These are phyloP conservation scores for Artemia sinica DNA, from an alignment of 2,888 invertebrate genomes.

Conservation along the genomic window DNA sequence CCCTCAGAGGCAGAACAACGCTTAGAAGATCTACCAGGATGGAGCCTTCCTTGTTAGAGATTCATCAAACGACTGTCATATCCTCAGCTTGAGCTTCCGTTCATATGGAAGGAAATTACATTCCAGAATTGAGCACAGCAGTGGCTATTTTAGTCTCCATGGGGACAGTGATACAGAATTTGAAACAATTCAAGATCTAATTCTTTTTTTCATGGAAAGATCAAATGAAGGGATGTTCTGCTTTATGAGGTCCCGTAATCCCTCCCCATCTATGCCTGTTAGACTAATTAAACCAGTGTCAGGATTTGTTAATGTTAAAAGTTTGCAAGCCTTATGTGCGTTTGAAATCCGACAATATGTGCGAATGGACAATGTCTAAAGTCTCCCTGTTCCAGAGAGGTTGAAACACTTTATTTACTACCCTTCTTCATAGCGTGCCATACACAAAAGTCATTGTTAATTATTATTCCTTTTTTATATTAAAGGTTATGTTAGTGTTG, in stretches of 20 bases:
- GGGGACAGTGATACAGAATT: conserved; percentile 37
- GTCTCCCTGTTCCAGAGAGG: conserved; percentile 46
- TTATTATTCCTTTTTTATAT: too few relatives aligned
- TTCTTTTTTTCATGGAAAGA: conserved; percentile 51
- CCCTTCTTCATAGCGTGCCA: neutral
- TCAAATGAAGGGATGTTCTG: conserved; percentile 53
- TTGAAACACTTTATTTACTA: conserved; percentile 38
- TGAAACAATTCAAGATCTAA: conserved; percentile 48
- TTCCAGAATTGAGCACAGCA: conserved; percentile 52
- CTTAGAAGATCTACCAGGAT: conserved; percentile 47
- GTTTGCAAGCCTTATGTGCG: conserved; percentile 52
- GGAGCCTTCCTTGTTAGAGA: conserved; percentile 63
- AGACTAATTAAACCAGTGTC: conserved; percentile 54
- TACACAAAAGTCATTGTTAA: too few relatives aligned
- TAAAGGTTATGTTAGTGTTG: too few relatives aligned
- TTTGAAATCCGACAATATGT: conserved; percentile 52
- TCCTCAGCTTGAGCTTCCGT: conserved; percentile 55
- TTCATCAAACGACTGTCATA: conserved; percentile 49
- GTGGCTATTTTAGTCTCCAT: conserved; percentile 42
- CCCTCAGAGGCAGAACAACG: conserved; percentile 52
- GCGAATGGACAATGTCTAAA: conserved; percentile 47
- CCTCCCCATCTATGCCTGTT: conserved; percentile 52
- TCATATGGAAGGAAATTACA: conserved; percentile 48
- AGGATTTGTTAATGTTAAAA: conserved; percentile 46
- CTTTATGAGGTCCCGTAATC: conserved; percentile 47